Evolutionary conservation across 2,113 vertebrate genomes (phyloP), one percentile per base, ranked within the genome.

Genomic region (Micronycteris hirsuta): DNA sequence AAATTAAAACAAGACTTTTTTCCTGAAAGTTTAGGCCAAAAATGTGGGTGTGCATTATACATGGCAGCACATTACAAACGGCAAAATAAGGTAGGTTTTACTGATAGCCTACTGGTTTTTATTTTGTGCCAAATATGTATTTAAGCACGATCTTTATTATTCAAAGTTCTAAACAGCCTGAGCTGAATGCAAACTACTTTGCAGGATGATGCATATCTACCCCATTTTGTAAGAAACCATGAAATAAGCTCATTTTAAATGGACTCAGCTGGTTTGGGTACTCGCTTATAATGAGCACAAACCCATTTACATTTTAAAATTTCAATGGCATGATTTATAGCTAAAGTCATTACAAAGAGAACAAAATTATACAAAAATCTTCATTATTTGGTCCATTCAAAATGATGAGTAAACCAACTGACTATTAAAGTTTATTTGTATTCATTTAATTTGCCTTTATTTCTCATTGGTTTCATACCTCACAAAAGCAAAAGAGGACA

Each of bases 321-420:
- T 54, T 84, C 20, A 91, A 38, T 70, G 36, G 77, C 82, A 77
- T 33, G 14, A 84, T 65, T 88, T 56, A 24, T 85, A 89, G 22
- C 47, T 78, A 95, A 96, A 94, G 78, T 49, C 58, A 88, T 22
- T 67, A 54, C 20, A 92, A 45, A 68, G 54, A 96, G 12, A 87
- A 78, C 20, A 82, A 87, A 71, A 38, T 86, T 73, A 85, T 7
- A 80, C 2, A 58, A 89, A 81, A 92, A 58, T 54, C 11, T 81
- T 78, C 49, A 93, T 38, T 95, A 82, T 84, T 47, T 58, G 73
- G 82, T 33, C 36, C 7, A 90, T 41, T 96, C 92, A 87, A 87
- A 70, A 92, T 96, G 78, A 87, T 36, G 54, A 94, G 26, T 45
- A 83, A 84, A 73, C 5, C 6, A 94, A 74, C 6, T 68, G 61